Percentiles rank a stretch among this genome's conserved stretches.
These are phyloP conservation scores for Caerostris darwini DNA, from an alignment of 1,140 invertebrate species.

Conservation along the genomic window DNA sequence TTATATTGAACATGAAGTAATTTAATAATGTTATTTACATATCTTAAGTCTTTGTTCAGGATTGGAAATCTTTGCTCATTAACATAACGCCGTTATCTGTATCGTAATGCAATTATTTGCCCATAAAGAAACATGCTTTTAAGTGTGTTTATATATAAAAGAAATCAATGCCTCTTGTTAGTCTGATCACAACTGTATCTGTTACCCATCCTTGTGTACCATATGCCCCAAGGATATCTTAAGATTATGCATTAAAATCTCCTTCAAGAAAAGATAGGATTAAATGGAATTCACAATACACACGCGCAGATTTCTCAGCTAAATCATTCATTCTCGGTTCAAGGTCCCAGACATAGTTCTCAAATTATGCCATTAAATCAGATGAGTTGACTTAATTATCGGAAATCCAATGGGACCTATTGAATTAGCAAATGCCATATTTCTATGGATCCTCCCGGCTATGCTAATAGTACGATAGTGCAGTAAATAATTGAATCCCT, in stretches of 20 bases:
- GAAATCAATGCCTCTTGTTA: not conserved
- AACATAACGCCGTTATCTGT: no score
- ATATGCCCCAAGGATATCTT: not conserved
- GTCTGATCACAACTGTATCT: not conserved
- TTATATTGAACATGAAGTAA: no score
- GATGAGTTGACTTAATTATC: constrained; percentile 58
- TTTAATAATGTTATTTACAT: no score
- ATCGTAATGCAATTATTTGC: not conserved
- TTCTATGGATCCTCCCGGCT: not conserved
- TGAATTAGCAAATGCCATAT: not conserved
- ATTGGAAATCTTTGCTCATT: no score
- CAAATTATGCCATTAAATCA: constrained; percentile 52
- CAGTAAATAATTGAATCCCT: not conserved
- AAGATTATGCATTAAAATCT: not conserved
- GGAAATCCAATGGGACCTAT: not conserved
- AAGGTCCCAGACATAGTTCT: not conserved
- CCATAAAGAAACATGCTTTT: not conserved
- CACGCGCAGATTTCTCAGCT: not conserved
- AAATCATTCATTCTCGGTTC: not conserved
- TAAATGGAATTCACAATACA: not conserved
- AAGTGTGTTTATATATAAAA: not conserved
- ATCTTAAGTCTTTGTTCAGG: no score
- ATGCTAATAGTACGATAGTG: constrained; percentile 18
- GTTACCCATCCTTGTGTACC: not conserved
- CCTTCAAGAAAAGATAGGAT: not conserved